phyloP scores from a whole-genome alignment of 2,113 vertebrate genomes.

The Plestiodon gilberti region DNA sequence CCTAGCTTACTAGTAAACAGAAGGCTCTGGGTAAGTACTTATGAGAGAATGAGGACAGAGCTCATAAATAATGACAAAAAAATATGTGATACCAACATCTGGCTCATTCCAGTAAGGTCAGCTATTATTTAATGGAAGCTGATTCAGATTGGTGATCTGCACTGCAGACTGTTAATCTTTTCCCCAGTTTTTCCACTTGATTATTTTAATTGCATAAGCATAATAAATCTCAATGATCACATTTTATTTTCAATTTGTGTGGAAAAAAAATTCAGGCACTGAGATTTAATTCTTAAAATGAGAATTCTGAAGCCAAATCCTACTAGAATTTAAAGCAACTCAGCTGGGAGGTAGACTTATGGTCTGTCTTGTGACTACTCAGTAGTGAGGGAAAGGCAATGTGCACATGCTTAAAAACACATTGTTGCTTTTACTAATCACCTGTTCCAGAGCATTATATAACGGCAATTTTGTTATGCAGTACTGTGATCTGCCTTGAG shows the following conservation, averaged over 20 bases:
- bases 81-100: slow-evolving; percentile 20
- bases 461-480: too few species aligned
- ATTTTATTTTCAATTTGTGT: neutral
- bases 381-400: neutral
- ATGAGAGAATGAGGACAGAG: neutral
- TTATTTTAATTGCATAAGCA: slow-evolving; percentile 21
- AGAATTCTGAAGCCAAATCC: neutral
- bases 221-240: neutral
- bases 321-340: neutral
- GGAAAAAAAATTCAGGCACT: neutral
- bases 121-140: slow-evolving; percentile 10
- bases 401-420: neutral
- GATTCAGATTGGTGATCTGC: neutral
- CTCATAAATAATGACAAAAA: slow-evolving; percentile 12
- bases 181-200: neutral
- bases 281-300: neutral
- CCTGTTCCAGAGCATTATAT: too few species aligned
- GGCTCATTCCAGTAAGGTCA: slow-evolving; percentile 19
- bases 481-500: too few species aligned
- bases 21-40: slow-evolving; percentile 6
- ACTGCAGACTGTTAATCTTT: neutral
- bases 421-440: neutral
- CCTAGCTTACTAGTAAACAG: slow-evolving; percentile 11
- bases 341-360: neutral
- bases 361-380: neutral